phyloP scores from a whole-genome alignment of 2,113 vertebrate genomes.

The Indicator indicator region DNA sequence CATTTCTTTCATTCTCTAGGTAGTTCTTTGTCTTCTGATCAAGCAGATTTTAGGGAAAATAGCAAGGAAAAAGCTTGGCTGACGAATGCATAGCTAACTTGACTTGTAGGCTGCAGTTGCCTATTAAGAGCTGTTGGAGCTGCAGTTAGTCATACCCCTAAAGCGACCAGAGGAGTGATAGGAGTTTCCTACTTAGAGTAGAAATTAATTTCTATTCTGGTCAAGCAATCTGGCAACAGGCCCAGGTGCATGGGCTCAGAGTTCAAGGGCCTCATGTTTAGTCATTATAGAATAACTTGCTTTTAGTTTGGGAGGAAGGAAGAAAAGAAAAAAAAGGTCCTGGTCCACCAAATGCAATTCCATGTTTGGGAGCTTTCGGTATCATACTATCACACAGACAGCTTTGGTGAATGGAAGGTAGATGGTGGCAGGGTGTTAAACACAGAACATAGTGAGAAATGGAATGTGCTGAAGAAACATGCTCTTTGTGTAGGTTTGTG shows the following conservation, averaged over 20 bases:
- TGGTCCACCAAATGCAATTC: background rate
- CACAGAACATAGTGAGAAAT: background rate
- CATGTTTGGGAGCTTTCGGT: background rate
- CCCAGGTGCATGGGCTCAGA: background rate
- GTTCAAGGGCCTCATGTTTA: background rate
- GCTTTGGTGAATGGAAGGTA: background rate
- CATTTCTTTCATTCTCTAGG: background rate
- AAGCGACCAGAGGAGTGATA: background rate
- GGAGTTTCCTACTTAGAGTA: background rate
- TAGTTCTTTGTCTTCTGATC: background rate
- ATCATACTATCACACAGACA: background rate
- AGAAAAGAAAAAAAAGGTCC: background rate
- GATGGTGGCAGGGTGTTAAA: slow-evolving; percentile 1
- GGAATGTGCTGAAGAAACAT: background rate
- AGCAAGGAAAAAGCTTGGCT: background rate
- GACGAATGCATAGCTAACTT: background rate
- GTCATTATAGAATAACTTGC: slow-evolving; percentile 6
- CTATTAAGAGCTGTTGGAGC: background rate
- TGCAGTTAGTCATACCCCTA: background rate
- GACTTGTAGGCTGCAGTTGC: background rate
- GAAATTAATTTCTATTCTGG: slow-evolving; percentile 22
- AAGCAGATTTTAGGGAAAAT: background rate
- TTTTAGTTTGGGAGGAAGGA: background rate
- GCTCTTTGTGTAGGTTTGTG: background rate
- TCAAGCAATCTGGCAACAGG: background rate